Evolutionary conservation across 2,888 invertebrate species (phyloP).

Genomic region (Chymomyza amoena): DNA sequence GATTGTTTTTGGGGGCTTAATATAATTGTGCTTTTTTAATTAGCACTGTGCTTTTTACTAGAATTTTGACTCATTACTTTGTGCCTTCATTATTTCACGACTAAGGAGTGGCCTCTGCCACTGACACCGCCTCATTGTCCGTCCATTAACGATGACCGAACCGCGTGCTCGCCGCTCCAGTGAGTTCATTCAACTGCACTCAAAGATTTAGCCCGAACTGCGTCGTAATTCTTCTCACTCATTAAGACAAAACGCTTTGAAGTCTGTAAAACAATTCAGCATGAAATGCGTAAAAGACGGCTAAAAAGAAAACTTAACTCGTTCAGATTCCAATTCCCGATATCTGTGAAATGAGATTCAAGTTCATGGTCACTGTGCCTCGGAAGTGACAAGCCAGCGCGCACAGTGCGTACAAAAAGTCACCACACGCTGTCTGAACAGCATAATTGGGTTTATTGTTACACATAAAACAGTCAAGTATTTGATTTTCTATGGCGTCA

Average conservation of each 20-base stretch:
- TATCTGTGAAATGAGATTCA: slow-evolving; percentile 38
- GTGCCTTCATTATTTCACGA: slow-evolving; percentile 46
- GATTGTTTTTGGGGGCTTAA: slow-evolving; percentile 52
- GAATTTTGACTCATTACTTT: slow-evolving; percentile 34
- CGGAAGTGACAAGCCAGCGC: slow-evolving; percentile 60
- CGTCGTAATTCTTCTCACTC: slow-evolving; percentile 36
- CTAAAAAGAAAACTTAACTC: slow-evolving; percentile 18
- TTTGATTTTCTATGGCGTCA: slow-evolving; percentile 49
- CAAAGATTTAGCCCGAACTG: not conserved
- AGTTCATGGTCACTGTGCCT: slow-evolving; percentile 60
- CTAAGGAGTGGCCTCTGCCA: not conserved
- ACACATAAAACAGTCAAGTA: slow-evolving; percentile 39
- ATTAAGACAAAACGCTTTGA: slow-evolving; percentile 20
- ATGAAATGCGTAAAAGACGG: slow-evolving; percentile 21
- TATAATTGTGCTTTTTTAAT: slow-evolving; percentile 49
- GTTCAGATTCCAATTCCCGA: slow-evolving; percentile 4
- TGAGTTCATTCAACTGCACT: slow-evolving; percentile 55
- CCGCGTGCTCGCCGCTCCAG: slow-evolving; percentile 26
- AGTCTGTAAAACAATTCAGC: slow-evolving; percentile 25
- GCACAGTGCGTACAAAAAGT: slow-evolving; percentile 7
- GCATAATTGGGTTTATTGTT: slow-evolving; percentile 58
- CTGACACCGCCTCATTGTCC: slow-evolving; percentile 3
- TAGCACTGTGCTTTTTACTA: slow-evolving; percentile 16
- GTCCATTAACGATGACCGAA: slow-evolving; percentile 41
- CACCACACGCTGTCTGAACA: slow-evolving; percentile 18